Evolutionary conservation across 2,888 invertebrate species (phyloP).

Genomic region (Formica aserva): DNA sequence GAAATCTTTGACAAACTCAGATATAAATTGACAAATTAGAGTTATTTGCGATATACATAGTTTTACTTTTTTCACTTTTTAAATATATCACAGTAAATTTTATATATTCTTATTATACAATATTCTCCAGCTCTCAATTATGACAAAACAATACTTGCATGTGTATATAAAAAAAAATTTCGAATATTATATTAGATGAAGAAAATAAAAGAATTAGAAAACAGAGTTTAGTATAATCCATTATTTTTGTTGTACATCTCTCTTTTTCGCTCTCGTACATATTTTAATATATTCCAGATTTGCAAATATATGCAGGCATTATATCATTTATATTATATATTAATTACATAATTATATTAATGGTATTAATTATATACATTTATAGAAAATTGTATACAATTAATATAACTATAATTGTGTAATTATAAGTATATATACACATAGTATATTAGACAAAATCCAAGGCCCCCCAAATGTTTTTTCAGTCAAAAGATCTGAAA

Average conservation of each 20-base stretch:
- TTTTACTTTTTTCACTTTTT: conserved; percentile 36
- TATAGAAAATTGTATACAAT: conserved; percentile 6
- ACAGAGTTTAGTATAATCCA: neutral
- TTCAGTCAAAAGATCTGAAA: neutral
- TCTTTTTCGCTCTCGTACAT: neutral
- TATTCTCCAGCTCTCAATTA: conserved; percentile 2
- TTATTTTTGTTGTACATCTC: neutral
- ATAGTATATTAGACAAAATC: neutral
- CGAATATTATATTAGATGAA: neutral
- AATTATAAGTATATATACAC: neutral
- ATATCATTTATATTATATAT: conserved; percentile 12
- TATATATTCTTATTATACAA: conserved; percentile 52
- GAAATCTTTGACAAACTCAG: neutral
- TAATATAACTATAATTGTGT: conserved; percentile 15
- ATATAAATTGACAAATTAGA: conserved; percentile 3
- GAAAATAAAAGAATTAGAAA: neutral
- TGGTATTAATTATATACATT: conserved; percentile 4
- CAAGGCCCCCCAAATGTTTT: neutral
- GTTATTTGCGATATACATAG: neutral
- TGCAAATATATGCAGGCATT: neutral
- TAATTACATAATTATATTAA: conserved; percentile 6
- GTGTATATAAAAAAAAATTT: neutral
- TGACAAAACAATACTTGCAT: neutral
- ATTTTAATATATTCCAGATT: neutral
- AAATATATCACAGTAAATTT: conserved; percentile 63